Percentiles rank a stretch among this genome's conserved stretches.
phyloP scores from a whole-genome alignment of 1,140 invertebrate genomes.

The Parasteatoda tepidariorum region DNA sequence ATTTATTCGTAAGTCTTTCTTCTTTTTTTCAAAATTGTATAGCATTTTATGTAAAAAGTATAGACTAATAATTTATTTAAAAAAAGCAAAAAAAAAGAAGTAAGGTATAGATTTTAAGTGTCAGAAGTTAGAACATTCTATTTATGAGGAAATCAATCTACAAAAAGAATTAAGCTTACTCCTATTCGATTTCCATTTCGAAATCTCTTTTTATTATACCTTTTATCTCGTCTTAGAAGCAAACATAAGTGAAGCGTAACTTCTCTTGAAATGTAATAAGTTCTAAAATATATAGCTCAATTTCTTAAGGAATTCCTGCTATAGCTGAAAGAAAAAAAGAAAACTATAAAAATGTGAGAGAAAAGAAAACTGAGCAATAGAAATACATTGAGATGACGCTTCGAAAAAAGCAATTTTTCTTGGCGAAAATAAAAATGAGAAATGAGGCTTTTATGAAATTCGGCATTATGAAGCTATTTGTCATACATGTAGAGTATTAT shows the following conservation, averaged over 20 bases:
- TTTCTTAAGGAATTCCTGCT: constrained; percentile 25
- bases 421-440: constrained; percentile 10
- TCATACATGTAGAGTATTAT: constrained; percentile 41
- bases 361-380: constrained; percentile 19
- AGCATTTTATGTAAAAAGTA: too few species aligned
- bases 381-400: constrained; percentile 28
- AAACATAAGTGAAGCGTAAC: constrained; percentile 10
- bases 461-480: constrained; percentile 54
- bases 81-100: background rate
- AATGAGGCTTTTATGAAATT: constrained; percentile 49
- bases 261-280: constrained; percentile 26
- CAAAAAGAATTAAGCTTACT: background rate
- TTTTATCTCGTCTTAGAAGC: background rate
- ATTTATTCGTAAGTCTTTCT: background rate
- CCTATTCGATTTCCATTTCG: background rate
- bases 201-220: background rate
- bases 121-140: background rate
- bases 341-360: background rate
- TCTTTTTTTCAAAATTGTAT: background rate
- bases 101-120: background rate
- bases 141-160: background rate
- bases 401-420: constrained; percentile 28
- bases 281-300: constrained; percentile 44
- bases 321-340: constrained; percentile 1
- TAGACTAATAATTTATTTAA: too few species aligned